phyloP scores from a whole-genome alignment of 1,140 invertebrate genomes.

The Trachelipus rathkii region DNA sequence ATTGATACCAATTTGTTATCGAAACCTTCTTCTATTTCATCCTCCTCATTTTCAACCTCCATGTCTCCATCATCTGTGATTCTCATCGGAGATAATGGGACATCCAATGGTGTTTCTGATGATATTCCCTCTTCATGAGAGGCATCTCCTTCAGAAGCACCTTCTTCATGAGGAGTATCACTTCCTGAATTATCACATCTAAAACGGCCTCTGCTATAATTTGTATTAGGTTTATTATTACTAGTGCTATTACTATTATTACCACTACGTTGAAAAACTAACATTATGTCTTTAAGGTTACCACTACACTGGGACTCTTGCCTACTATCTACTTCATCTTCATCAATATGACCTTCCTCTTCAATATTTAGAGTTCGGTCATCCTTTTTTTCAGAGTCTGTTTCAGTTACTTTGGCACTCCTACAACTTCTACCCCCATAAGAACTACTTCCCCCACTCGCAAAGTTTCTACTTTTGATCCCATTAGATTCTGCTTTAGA shows the following conservation, averaged over 20 bases:
- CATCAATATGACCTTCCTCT: conserved; percentile 29
- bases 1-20: neutral
- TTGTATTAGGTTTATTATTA: neutral
- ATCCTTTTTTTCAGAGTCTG: neutral
- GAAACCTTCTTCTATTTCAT: conserved; percentile 13
- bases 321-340: conserved; percentile 41
- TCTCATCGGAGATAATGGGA: conserved; percentile 19
- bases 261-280: conserved; percentile 29
- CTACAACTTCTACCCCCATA: conserved; percentile 29
- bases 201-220: neutral
- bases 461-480: neutral
- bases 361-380: neutral
- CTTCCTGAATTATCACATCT: conserved; percentile 16
- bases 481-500: neutral
- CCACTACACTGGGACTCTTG: conserved; percentile 33
- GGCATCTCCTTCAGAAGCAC: neutral
- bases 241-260: conserved; percentile 34
- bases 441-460: neutral
- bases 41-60: conserved; percentile 19
- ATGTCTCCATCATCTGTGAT: conserved; percentile 9
- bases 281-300: conserved; percentile 38
- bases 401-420: conserved; percentile 14
- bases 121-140: neutral
- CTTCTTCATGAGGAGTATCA: conserved; percentile 28
- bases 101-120: conserved; percentile 20